These are phyloP conservation scores for Hymenochirus boettgeri DNA, from an alignment of 2,113 vertebrate genomes.

Conservation along the genomic window DNA sequence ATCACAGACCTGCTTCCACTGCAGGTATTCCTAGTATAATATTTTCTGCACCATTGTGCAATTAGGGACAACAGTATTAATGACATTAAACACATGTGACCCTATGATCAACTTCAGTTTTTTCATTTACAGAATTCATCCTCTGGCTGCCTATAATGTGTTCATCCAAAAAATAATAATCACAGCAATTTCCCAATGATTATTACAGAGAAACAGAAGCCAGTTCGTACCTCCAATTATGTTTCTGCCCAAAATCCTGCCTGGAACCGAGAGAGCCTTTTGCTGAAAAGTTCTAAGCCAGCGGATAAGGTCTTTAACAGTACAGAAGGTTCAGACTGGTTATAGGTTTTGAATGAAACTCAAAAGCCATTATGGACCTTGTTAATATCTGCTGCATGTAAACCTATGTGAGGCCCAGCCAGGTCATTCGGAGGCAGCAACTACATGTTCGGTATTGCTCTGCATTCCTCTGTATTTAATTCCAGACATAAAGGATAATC, in stretches of 20 bases:
- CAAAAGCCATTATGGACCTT: conserved; percentile 35
- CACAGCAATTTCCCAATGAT: conserved; percentile 39
- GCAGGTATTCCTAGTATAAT: too few relatives aligned
- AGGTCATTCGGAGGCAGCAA: not conserved
- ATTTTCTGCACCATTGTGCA: too few relatives aligned
- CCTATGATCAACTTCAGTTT: too few relatives aligned
- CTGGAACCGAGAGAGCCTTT: not conserved
- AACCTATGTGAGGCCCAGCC: conserved; percentile 6
- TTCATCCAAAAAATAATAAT: conserved; percentile 25
- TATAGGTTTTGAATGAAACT: conserved; percentile 34
- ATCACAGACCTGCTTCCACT: too few relatives aligned
- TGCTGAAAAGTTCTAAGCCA: conserved; percentile 11
- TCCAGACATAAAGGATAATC: too few relatives aligned
- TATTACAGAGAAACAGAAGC: conserved; percentile 18
- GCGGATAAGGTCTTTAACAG: conserved; percentile 32
- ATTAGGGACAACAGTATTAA: too few relatives aligned
- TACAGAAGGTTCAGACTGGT: conserved; percentile 35
- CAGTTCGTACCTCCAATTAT: conserved; percentile 11
- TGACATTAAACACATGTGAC: too few relatives aligned
- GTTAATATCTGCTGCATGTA: conserved; percentile 39
- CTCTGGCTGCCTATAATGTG: not conserved
- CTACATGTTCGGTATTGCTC: too few relatives aligned
- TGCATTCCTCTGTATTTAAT: too few relatives aligned
- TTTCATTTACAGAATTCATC: not conserved
- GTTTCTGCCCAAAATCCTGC: conserved; percentile 2